Evolutionary conservation across 2,797 vertebrate genomes (phyloP).

Genomic region (Crenichthys baileyi): DNA sequence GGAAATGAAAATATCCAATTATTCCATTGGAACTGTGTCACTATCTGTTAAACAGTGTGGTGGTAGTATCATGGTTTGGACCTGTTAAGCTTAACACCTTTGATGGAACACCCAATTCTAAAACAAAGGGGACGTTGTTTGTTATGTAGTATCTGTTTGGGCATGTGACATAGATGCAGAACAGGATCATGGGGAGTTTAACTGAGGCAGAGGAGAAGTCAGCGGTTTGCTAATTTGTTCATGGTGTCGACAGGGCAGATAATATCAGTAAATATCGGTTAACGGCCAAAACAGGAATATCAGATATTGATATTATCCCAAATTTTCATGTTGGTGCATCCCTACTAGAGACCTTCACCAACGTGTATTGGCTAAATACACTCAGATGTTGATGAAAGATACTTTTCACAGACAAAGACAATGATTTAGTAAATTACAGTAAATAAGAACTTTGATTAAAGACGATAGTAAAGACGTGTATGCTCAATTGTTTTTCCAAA

Average conservation of each 20-base stretch:
- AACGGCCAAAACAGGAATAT: background rate
- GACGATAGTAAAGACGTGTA: background rate
- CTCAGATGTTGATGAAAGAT: background rate
- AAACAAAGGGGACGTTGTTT: too few relatives aligned
- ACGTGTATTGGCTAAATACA: background rate
- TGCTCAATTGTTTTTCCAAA: slow-evolving; percentile 6
- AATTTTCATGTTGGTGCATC: background rate
- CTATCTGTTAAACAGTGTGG: background rate
- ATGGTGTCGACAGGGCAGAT: background rate
- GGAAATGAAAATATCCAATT: too few relatives aligned
- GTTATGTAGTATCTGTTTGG: too few relatives aligned
- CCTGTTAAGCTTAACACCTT: background rate
- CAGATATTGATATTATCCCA: too few relatives aligned
- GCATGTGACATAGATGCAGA: too few relatives aligned
- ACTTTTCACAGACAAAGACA: background rate
- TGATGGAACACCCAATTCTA: too few relatives aligned
- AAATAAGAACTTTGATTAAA: background rate
- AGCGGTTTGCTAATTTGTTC: too few relatives aligned
- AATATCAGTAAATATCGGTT: background rate
- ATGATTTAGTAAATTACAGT: background rate
- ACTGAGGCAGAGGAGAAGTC: too few relatives aligned
- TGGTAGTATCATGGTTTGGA: background rate
- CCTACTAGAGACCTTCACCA: background rate
- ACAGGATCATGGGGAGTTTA: too few relatives aligned
- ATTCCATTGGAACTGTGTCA: too few relatives aligned